These are phyloP conservation scores for Decapterus maruadsi DNA, from an alignment of 2,797 vertebrate species.

Conservation along the genomic window DNA sequence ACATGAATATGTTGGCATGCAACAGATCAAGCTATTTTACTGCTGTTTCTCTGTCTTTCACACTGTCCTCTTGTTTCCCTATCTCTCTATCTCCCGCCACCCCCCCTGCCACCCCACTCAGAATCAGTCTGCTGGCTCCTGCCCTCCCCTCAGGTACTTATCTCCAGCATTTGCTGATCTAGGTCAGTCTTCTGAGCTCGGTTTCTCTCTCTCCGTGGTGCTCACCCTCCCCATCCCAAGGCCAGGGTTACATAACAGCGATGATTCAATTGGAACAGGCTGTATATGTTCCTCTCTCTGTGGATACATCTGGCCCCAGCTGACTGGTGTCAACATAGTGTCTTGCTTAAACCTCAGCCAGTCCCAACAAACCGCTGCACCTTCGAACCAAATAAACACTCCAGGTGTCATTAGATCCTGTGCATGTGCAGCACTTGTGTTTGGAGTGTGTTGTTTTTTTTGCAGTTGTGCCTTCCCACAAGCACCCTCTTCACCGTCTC, in stretches of 20 bases:
- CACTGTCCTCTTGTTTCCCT: not conserved
- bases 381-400: conserved; percentile 50
- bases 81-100: not conserved
- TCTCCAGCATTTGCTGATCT: conserved; percentile 69
- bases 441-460: not conserved
- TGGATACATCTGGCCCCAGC: conserved; percentile 67
- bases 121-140: conserved; percentile 29
- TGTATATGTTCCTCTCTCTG: conserved; percentile 56
- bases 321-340: conserved; percentile 58
- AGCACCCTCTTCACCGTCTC: not conserved
- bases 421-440: conserved; percentile 22
- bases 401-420: conserved; percentile 7
- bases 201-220: conserved; percentile 36
- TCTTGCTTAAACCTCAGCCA: conserved; percentile 48
- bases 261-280: conserved; percentile 75
- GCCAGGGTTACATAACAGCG: conserved; percentile 74
- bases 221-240: conserved; percentile 62
- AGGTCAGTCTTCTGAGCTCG: conserved; percentile 74
- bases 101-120: not conserved
- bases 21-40: conserved; percentile 21
- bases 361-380: conserved; percentile 10
- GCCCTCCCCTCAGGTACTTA: conserved; percentile 66
- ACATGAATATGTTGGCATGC: conserved; percentile 18
- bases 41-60: too few species aligned
- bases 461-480: not conserved